Evolutionary conservation across 1,140 invertebrate genomes (phyloP).

Genomic region (Drosophila nikananu): DNA sequence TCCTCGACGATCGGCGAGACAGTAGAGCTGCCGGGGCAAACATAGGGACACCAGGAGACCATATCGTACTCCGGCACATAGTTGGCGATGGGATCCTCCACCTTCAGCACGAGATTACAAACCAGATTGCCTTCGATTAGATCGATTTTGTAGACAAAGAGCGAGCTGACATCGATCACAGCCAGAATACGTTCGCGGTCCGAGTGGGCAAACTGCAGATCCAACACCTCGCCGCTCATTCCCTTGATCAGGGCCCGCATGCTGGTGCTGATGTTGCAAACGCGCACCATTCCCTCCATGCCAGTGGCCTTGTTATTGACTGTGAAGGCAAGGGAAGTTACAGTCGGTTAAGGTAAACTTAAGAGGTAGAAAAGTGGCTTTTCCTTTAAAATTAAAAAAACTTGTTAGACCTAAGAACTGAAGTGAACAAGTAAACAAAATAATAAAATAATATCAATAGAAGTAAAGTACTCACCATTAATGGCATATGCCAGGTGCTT

Average conservation of each 20-base stretch:
- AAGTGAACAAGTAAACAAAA: not conserved
- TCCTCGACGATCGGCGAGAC: conserved; percentile 85
- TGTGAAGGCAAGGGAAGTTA: conserved; percentile 2
- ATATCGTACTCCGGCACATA: conserved; percentile 85
- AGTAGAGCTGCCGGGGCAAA: conserved; percentile 87
- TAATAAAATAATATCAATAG: not conserved
- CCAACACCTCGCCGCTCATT: conserved; percentile 93
- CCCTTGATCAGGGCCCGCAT: conserved; percentile 94
- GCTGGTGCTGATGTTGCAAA: conserved; percentile 91
- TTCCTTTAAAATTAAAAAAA: too few species aligned
- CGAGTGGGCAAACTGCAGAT: conserved; percentile 95
- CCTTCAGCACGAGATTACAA: conserved; percentile 87
- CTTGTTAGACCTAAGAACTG: too few species aligned
- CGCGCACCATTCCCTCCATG: conserved; percentile 92
- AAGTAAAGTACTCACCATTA: conserved; percentile 89
- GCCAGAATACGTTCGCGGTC: conserved; percentile 92
- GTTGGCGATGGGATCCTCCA: conserved; percentile 83
- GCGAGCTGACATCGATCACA: conserved; percentile 93
- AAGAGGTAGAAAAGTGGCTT: not conserved
- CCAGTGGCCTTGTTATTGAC: conserved; percentile 84
- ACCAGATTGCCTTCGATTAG: conserved; percentile 87
- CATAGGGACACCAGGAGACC: conserved; percentile 96
- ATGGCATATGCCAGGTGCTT: conserved; percentile 96
- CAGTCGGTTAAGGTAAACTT: not conserved
- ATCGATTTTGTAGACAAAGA: conserved; percentile 92